phyloP scores from a whole-genome alignment of 2,888 invertebrate genomes.

The Atethmia centrago region DNA sequence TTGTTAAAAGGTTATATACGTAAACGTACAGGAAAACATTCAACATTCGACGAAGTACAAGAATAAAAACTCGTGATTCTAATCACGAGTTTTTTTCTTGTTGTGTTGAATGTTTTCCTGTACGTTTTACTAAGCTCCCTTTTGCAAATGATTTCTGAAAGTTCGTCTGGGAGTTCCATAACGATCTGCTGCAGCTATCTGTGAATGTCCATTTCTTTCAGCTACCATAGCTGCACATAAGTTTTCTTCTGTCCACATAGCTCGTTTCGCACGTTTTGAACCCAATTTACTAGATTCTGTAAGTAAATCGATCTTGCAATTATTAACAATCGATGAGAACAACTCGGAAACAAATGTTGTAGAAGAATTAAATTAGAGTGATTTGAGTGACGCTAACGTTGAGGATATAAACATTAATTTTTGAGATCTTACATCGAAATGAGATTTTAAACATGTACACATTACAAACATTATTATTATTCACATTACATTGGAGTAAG shows the following conservation, averaged over 20 bases:
- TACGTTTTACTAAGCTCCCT: neutral
- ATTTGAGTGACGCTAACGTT: neutral
- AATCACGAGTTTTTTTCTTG: neutral
- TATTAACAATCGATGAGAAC: neutral
- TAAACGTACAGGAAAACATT: too few species aligned
- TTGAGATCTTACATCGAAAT: neutral
- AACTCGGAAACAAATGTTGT: neutral
- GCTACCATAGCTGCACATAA: conserved; percentile 9
- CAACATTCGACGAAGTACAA: too few species aligned
- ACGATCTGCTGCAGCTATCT: neutral
- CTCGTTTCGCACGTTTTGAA: neutral
- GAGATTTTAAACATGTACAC: too few species aligned
- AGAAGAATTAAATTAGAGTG: neutral
- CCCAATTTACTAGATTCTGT: neutral
- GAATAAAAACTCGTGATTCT: too few species aligned
- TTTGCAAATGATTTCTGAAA: conserved; percentile 11
- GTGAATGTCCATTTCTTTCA: neutral
- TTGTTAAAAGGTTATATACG: neutral
- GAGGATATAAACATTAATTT: neutral
- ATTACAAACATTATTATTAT: too few species aligned
- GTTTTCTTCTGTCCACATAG: conserved; percentile 8
- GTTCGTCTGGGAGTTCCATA: conserved; percentile 19
- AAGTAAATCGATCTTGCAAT: neutral
- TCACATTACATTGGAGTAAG: neutral
- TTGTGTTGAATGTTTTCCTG: neutral